phyloP scores from a whole-genome alignment of 2,113 vertebrate genomes.

The Regulus satrapa region DNA sequence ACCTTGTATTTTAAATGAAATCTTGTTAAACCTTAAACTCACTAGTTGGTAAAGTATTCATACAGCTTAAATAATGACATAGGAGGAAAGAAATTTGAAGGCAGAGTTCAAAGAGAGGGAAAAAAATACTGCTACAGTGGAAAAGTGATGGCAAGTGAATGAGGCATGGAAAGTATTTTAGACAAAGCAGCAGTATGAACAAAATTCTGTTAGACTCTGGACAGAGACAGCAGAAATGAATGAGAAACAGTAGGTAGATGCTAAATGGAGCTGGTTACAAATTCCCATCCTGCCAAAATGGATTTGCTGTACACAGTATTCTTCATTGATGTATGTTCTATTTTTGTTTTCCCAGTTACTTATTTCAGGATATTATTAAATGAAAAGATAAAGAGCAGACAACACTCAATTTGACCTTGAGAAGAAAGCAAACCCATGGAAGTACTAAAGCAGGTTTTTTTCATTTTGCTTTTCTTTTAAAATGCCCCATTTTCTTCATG shows the following conservation, averaged over 20 bases:
- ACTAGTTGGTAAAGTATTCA: neutral
- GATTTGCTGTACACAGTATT: neutral
- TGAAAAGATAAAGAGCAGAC: neutral
- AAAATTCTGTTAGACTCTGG: neutral
- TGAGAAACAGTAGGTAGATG: constrained; percentile 11
- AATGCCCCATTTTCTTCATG: neutral
- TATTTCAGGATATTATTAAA: neutral
- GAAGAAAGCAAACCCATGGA: neutral
- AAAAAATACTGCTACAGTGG: neutral
- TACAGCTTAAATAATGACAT: neutral
- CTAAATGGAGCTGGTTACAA: constrained; percentile 21
- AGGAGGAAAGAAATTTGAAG: constrained; percentile 6
- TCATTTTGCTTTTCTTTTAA: neutral
- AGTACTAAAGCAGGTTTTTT: neutral
- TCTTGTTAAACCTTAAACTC: neutral
- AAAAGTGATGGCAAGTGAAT: constrained; percentile 25
- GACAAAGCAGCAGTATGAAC: neutral
- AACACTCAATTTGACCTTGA: neutral
- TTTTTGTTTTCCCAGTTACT: neutral
- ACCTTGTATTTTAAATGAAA: neutral
- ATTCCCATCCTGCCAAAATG: neutral
- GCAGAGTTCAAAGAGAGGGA: neutral
- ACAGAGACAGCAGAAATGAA: neutral
- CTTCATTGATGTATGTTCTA: neutral
- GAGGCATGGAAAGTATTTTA: constrained; percentile 22